These are phyloP conservation scores for Melinopterus prodromus DNA, from an alignment of 2,888 invertebrate genomes.

Conservation along the genomic window DNA sequence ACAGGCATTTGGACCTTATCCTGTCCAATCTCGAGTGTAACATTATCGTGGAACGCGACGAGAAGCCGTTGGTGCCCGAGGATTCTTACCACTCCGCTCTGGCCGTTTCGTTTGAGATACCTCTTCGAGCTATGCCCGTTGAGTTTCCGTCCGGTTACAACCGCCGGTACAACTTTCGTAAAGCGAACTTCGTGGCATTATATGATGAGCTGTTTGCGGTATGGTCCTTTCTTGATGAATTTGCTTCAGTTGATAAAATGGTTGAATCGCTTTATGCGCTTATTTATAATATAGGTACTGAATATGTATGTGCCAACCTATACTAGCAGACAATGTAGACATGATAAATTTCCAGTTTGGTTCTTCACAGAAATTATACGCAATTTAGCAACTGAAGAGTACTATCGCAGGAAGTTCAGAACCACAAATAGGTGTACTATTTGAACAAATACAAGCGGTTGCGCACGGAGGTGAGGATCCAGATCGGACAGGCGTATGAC, in stretches of 20 bases:
- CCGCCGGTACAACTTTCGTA: slow-evolving; percentile 13
- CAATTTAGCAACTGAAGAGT: not conserved
- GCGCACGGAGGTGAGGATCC: not conserved
- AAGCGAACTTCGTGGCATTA: not conserved
- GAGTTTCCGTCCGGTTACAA: not conserved
- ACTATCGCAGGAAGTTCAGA: not conserved
- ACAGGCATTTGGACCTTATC: not conserved
- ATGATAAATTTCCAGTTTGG: not conserved
- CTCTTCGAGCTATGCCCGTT: not conserved
- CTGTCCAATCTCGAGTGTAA: not conserved
- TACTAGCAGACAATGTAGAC: no score
- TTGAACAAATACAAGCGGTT: not conserved
- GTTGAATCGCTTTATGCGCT: not conserved
- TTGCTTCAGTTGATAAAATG: not conserved
- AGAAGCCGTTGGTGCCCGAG: slow-evolving; percentile 14
- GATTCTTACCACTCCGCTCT: slow-evolving; percentile 12
- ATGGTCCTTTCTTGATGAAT: slow-evolving; percentile 1
- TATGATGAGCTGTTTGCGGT: not conserved
- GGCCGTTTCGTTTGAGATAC: not conserved
- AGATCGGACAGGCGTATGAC: not conserved
- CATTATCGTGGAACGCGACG: not conserved
- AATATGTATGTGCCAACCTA: not conserved
- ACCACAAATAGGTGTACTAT: not conserved
- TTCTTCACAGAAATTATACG: not conserved
- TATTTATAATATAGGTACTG: not conserved